Conservation (phyloP, 2,113 vertebrate genomes). For the Callionymus lyra region DNA sequence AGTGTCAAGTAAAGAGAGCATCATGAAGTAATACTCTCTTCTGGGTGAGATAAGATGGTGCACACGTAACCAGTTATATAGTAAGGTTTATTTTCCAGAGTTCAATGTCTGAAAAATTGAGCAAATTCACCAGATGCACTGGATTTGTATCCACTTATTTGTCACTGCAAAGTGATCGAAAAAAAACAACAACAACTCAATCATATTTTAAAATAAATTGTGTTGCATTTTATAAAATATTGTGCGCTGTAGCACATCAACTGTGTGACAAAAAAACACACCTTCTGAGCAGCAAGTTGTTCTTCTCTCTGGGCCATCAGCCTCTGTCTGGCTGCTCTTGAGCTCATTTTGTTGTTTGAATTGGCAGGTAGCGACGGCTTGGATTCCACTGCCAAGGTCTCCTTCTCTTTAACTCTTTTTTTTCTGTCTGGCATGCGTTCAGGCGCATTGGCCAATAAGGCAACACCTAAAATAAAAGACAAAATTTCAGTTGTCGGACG, state of each 20-base stretch:
- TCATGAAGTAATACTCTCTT: no score
- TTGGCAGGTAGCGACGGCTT: conserved; percentile 35
- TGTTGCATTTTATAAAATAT: no score
- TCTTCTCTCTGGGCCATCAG: conserved; percentile 79
- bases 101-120: no score
- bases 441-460: conserved; percentile 83
- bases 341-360: conserved; percentile 61
- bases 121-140: no score
- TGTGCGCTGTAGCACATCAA: no score
- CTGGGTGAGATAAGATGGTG: no score
- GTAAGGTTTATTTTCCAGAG: no score
- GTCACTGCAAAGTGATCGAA: no score
- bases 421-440: conserved; percentile 78
- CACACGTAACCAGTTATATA: neutral
- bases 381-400: conserved; percentile 43
- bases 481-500: neutral
- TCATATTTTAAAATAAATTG: no score
- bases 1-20: no score
- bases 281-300: conserved; percentile 79
- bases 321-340: conserved; percentile 75
- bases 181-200: no score
- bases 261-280: conserved; percentile 21
- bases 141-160: no score
- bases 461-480: conserved; percentile 71
- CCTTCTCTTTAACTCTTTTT: conserved; percentile 67